Conservation (phyloP, 2,797 vertebrate genomes). For the Mormyrops attenuatus region DNA sequence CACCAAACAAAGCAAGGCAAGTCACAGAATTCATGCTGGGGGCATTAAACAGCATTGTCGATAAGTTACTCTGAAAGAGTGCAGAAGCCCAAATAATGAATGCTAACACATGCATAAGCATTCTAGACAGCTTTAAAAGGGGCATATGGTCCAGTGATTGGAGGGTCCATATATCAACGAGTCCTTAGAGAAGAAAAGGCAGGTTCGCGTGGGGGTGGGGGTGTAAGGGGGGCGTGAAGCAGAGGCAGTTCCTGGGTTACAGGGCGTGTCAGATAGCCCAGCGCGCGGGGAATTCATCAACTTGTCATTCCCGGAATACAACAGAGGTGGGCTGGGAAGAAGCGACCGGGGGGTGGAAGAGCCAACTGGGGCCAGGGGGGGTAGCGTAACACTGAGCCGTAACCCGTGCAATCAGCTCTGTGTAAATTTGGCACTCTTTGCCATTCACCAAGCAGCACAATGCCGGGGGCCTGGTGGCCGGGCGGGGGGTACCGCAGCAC, state of each 20-base stretch:
- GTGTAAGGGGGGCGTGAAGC: slow-evolving; percentile 28
- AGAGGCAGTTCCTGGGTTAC: slow-evolving; percentile 13
- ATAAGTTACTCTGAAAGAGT: background rate
- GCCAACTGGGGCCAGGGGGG: slow-evolving; percentile 3
- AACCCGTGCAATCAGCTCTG: slow-evolving; percentile 72
- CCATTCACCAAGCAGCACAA: slow-evolving; percentile 72
- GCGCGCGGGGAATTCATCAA: slow-evolving; percentile 65
- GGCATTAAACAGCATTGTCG: background rate
- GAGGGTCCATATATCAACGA: slow-evolving; percentile 76
- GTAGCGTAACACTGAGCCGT: slow-evolving; percentile 64
- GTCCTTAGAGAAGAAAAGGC: slow-evolving; percentile 72
- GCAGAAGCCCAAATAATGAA: slow-evolving; percentile 49
- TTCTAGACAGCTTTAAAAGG: slow-evolving; percentile 53
- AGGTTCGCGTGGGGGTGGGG: slow-evolving; percentile 59
- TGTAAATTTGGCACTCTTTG: slow-evolving; percentile 75
- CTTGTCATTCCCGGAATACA: slow-evolving; percentile 53
- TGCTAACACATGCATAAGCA: slow-evolving; percentile 51
- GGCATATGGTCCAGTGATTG: slow-evolving; percentile 67
- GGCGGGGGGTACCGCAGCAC: slow-evolving; percentile 67
- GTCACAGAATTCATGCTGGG: background rate
- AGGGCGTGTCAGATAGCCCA: slow-evolving; percentile 46
- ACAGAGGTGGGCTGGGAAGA: slow-evolving; percentile 32
- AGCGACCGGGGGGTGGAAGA: slow-evolving; percentile 44
- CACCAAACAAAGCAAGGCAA: background rate
- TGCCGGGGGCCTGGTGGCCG: slow-evolving; percentile 80